Evolutionary conservation across 2,113 vertebrate genomes (phyloP).

Genomic region (Gavialis gangeticus): DNA sequence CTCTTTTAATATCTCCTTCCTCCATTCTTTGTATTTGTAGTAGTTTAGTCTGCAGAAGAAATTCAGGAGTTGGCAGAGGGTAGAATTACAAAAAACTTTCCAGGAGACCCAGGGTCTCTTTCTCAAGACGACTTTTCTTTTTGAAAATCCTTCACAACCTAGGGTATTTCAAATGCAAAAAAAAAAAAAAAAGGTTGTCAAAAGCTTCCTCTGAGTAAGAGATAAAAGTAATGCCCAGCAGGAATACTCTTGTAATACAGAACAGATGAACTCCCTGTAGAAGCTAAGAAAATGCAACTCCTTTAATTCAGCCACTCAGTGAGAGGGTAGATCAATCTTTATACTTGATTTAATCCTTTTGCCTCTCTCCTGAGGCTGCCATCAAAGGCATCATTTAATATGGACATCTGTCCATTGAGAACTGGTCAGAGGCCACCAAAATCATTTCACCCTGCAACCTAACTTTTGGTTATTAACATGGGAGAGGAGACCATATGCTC

Average conservation of each 20-base stretch:
- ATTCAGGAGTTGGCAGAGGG: not conserved
- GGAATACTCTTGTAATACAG: conserved; percentile 45
- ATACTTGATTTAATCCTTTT: not conserved
- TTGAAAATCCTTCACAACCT: conserved; percentile 30
- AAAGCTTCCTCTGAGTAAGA: conserved; percentile 57
- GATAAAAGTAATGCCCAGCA: conserved; percentile 68
- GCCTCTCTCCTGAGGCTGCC: not conserved
- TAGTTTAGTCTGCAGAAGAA: fast-evolving
- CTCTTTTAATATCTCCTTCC: not conserved
- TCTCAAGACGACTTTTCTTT: not conserved
- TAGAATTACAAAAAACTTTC: not conserved
- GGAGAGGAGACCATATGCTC: not conserved
- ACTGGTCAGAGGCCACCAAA: not conserved
- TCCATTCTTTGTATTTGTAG: not conserved
- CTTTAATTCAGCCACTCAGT: conserved; percentile 25
- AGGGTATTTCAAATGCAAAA: conserved; percentile 40
- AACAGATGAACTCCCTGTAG: conserved; percentile 49
- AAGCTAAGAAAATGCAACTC: conserved; percentile 45
- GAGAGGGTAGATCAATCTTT: not conserved
- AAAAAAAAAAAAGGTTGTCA: conserved; percentile 51
- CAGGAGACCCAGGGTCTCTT: not conserved
- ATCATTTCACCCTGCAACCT: not conserved
- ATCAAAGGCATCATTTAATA: too few relatives aligned
- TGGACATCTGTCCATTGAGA: not conserved
- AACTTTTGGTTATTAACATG: not conserved